Conservation (phyloP, 1,140 invertebrate genomes). For the Aphidius gifuensis region DNA sequence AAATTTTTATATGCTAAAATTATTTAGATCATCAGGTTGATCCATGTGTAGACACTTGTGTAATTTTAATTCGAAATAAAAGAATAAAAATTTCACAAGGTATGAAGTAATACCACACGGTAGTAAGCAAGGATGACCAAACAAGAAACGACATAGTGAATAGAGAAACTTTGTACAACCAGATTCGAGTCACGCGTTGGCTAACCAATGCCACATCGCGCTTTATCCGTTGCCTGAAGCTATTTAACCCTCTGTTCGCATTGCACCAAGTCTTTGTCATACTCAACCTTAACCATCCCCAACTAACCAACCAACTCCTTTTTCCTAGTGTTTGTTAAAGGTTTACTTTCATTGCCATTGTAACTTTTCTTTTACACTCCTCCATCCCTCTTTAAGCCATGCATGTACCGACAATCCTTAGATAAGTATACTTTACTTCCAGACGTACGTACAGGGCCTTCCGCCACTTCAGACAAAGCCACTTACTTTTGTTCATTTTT, state of each 20-base stretch:
- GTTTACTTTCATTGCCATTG: not conserved
- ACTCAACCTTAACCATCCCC: too few species aligned
- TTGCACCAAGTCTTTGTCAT: conserved; percentile 5
- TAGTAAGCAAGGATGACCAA: conserved; percentile 8
- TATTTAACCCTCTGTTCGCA: conserved; percentile 17
- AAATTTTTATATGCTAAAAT: too few species aligned
- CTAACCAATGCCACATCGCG: conserved; percentile 21
- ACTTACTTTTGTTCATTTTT: not conserved
- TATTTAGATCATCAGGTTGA: too few species aligned
- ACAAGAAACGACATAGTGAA: conserved; percentile 24
- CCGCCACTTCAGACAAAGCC: not conserved
- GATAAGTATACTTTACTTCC: conserved; percentile 6
- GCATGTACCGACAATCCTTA: conserved; percentile 1
- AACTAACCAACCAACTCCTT: too few species aligned
- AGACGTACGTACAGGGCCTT: not conserved
- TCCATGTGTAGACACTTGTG: too few species aligned
- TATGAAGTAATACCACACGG: not conserved
- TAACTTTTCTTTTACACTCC: not conserved
- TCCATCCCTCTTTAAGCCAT: not conserved
- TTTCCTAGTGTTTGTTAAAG: not conserved
- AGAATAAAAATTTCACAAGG: too few species aligned
- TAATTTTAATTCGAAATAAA: too few species aligned
- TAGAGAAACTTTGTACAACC: conserved; percentile 19
- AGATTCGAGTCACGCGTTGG: conserved; percentile 24
- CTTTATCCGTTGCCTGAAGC: conserved; percentile 14